Conservation (phyloP, 2,113 vertebrate genomes). For the Empidonax traillii region DNA sequence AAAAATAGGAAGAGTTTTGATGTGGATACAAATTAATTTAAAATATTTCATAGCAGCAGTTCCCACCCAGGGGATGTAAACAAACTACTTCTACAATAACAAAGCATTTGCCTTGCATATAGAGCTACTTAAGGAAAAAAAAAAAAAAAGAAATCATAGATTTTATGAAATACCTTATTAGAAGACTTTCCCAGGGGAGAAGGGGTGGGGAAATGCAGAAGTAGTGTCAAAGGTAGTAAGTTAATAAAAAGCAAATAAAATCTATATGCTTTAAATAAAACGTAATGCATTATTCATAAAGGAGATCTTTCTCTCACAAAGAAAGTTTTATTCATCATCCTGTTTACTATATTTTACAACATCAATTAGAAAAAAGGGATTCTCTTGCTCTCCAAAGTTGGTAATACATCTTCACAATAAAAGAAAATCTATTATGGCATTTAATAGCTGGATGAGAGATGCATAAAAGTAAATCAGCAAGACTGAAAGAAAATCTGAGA, state of each 20-base stretch:
- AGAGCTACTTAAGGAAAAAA: background rate
- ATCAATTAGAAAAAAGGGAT: slow-evolving; percentile 14
- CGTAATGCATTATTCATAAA: slow-evolving; percentile 28
- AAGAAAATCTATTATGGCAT: background rate
- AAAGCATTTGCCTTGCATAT: background rate
- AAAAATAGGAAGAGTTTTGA: background rate
- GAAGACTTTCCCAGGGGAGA: background rate
- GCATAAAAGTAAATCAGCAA: background rate
- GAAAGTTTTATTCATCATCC: background rate
- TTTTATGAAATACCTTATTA: slow-evolving; percentile 12
- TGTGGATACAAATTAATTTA: background rate
- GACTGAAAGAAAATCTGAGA: background rate
- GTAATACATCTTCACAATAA: background rate
- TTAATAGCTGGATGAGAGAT: background rate
- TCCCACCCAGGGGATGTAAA: background rate
- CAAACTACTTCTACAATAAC: background rate
- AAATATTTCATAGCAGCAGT: background rate
- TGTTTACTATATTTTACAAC: slow-evolving; percentile 9
- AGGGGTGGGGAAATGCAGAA: background rate
- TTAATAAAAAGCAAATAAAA: slow-evolving; percentile 42
- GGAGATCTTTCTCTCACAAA: background rate
- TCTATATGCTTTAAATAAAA: slow-evolving; percentile 30
- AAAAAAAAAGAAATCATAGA: background rate
- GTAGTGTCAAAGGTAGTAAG: background rate
- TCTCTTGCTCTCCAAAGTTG: background rate